phyloP scores from a whole-genome alignment of 2,888 invertebrate species.

The Polyploca ridens region DNA sequence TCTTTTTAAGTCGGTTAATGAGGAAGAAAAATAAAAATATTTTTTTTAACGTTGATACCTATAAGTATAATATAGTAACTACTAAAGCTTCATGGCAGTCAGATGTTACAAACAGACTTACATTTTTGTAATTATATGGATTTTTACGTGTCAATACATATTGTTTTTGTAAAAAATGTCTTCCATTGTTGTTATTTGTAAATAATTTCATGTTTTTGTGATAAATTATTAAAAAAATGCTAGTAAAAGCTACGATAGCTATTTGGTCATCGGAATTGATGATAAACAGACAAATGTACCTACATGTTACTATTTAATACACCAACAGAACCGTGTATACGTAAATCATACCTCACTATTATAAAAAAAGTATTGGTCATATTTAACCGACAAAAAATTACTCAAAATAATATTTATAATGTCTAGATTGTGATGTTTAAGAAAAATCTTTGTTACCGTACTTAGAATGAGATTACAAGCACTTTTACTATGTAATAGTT shows the following conservation, averaged over 20 bases:
- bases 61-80: no score
- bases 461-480: no score
- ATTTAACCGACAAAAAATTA: conserved; percentile 19
- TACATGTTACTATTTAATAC: conserved; percentile 23
- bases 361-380: conserved; percentile 53
- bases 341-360: conserved; percentile 86
- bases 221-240: not conserved
- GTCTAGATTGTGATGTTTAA: not conserved
- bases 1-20: no score
- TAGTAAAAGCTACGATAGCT: no score
- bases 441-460: not conserved
- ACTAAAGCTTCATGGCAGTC: no score
- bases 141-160: not conserved
- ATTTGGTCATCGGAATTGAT: not conserved
- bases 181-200: conserved; percentile 1
- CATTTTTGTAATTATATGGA: no score
- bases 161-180: not conserved
- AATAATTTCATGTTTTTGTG: not conserved
- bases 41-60: no score
- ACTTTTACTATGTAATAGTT: no score
- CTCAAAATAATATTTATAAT: not conserved
- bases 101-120: no score
- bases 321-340: conserved; percentile 83
- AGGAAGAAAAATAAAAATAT: no score
- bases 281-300: not conserved